These are phyloP conservation scores for Siderastrea siderea DNA, from an alignment of 92 coral and sea anemone species.

Conservation along the genomic window DNA sequence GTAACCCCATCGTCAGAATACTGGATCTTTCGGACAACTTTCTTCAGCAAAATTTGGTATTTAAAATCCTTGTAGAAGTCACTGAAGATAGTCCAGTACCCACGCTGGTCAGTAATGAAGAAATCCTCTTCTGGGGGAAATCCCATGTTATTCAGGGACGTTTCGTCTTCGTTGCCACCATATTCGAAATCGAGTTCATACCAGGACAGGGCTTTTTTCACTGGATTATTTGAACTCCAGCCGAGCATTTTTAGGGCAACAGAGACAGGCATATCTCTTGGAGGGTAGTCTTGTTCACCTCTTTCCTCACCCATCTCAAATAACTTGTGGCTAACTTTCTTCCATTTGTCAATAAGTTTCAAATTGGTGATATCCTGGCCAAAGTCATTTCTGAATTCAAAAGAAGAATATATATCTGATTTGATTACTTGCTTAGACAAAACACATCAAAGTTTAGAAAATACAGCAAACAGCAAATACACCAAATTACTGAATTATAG, in stretches of 20 bases:
- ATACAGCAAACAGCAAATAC: too few species aligned
- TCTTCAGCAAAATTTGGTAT: conserved; percentile 26
- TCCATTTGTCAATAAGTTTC: neutral
- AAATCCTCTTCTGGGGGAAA: neutral
- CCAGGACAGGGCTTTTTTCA: conserved; percentile 17
- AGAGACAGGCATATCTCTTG: conserved; percentile 27
- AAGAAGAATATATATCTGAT: too few species aligned
- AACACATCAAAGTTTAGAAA: too few species aligned
- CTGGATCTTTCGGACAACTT: conserved; percentile 1
- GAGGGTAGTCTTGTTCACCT: neutral
- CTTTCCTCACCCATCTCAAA: conserved; percentile 18
- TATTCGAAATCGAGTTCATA: conserved; percentile 13
- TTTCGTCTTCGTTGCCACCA: neutral
- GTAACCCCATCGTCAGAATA: neutral
- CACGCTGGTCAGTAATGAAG: conserved; percentile 30
- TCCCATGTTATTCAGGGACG: conserved; percentile 33
- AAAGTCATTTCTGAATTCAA: too few species aligned
- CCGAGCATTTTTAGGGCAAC: conserved; percentile 10
- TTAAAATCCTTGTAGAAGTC: conserved; percentile 9
- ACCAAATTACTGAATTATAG: too few species aligned
- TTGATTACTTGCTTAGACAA: too few species aligned
- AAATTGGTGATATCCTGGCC: neutral
- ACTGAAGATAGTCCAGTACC: conserved; percentile 29
- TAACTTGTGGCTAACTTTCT: neutral
- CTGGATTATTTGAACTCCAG: conserved; percentile 8